These are phyloP conservation scores for Cryptus armator DNA, from an alignment of 2,888 invertebrate genomes.

Conservation along the genomic window DNA sequence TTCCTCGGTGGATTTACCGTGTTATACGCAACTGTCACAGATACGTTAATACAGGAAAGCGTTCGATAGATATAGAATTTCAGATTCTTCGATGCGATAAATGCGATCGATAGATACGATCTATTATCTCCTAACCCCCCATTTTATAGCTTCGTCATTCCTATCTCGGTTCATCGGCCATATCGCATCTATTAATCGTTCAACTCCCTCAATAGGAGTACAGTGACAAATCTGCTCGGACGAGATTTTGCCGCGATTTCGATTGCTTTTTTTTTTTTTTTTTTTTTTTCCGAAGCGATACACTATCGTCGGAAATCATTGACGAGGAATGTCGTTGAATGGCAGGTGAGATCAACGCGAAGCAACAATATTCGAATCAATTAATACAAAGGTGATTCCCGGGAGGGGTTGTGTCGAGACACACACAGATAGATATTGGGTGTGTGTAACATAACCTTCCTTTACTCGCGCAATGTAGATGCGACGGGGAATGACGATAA, in stretches of 20 bases:
- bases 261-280: not conserved
- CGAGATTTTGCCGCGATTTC: not conserved
- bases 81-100: constrained; percentile 45
- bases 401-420: too few relatives aligned
- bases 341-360: not conserved
- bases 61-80: constrained; percentile 23
- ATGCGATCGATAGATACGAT: constrained; percentile 33
- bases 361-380: not conserved
- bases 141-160: not conserved
- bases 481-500: too few relatives aligned
- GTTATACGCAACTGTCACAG: constrained; percentile 8
- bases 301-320: not conserved
- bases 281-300: not conserved
- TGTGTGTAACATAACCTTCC: too few relatives aligned
- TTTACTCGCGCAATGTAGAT: too few relatives aligned
- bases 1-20: not conserved
- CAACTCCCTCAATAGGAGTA: not conserved
- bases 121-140: not conserved
- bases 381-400: not conserved
- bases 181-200: constrained; percentile 12
- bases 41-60: constrained; percentile 16
- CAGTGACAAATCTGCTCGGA: not conserved
- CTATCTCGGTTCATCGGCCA: constrained; percentile 8
- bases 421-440: too few relatives aligned
- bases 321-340: constrained; percentile 11